phyloP scores from a whole-genome alignment of 2,113 vertebrate genomes.

The Sceloporus undulatus region DNA sequence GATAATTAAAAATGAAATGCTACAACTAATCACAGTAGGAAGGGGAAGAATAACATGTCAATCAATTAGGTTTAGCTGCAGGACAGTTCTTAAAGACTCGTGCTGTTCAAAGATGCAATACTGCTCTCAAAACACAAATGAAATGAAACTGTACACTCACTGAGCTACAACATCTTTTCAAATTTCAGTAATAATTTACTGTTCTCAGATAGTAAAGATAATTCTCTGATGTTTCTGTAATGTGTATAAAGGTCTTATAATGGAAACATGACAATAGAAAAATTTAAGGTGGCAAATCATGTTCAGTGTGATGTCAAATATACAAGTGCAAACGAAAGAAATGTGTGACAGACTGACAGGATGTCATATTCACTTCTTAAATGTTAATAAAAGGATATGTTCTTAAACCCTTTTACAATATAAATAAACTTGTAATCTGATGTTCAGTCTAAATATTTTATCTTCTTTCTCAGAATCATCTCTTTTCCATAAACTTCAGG shows the following conservation, averaged over 20 bases:
- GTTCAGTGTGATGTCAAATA: slow-evolving; percentile 33
- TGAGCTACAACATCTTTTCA: background rate
- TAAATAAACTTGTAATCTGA: slow-evolving; percentile 37
- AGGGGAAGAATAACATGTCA: background rate
- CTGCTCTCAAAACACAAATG: slow-evolving; percentile 33
- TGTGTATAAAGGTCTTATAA: slow-evolving; percentile 34
- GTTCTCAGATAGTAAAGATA: slow-evolving; percentile 22
- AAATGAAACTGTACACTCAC: background rate
- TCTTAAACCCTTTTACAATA: slow-evolving; percentile 14
- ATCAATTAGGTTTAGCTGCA: background rate
- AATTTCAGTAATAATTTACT: background rate
- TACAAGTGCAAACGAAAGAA: background rate
- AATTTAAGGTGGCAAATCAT: slow-evolving; percentile 34
- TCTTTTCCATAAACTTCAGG: background rate
- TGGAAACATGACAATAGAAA: slow-evolving; percentile 29
- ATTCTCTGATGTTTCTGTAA: slow-evolving; percentile 18
- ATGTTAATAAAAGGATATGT: slow-evolving; percentile 42
- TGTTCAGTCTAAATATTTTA: slow-evolving; percentile 37
- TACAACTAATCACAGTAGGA: slow-evolving; percentile 49
- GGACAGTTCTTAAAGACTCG: background rate
- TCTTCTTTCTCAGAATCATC: background rate
- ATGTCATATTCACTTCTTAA: slow-evolving; percentile 42
- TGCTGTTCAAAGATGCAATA: background rate
- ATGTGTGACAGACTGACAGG: background rate
- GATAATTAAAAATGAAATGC: slow-evolving; percentile 16